A percentile compares a stretch with the other conserved stretches of the same genome.
phyloP scores from a whole-genome alignment of 2,888 invertebrate species.

The Scelioninae gen. 1 region DNA sequence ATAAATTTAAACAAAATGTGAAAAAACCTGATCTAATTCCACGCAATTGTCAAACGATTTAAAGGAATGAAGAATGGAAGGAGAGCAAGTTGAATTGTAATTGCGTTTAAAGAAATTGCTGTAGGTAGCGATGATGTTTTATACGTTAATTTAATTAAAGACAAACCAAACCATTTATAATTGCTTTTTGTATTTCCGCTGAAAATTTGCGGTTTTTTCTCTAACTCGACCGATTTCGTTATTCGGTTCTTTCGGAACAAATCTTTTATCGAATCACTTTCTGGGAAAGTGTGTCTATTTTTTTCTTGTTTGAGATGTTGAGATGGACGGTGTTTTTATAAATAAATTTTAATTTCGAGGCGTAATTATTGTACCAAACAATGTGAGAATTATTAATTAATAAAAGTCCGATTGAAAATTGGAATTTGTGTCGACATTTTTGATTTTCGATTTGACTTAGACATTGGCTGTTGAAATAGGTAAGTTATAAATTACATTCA shows the following conservation, averaged over 20 bases:
- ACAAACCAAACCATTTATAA: slow-evolving; percentile 66
- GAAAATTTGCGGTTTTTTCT: not conserved
- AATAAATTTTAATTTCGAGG: slow-evolving; percentile 32
- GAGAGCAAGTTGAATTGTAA: slow-evolving; percentile 77
- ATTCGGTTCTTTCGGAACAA: too few relatives aligned
- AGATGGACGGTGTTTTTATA: slow-evolving; percentile 14
- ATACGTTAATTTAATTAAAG: slow-evolving; percentile 81
- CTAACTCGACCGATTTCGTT: too few relatives aligned
- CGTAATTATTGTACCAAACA: slow-evolving; percentile 44
- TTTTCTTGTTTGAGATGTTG: not conserved
- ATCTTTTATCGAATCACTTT: slow-evolving; percentile 11
- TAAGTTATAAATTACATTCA: too few relatives aligned
- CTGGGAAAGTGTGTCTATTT: slow-evolving; percentile 26
- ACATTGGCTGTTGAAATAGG: too few relatives aligned
- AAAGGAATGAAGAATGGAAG: slow-evolving; percentile 67
- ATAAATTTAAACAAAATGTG: slow-evolving; percentile 69
- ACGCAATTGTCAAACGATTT: slow-evolving; percentile 28
- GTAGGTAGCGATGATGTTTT: slow-evolving; percentile 78
- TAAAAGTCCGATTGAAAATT: slow-evolving; percentile 54
- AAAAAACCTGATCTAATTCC: slow-evolving; percentile 1
- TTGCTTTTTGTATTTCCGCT: slow-evolving; percentile 55
- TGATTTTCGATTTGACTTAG: too few relatives aligned
- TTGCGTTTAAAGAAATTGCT: slow-evolving; percentile 74
- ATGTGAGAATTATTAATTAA: slow-evolving; percentile 31
- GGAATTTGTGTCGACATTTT: not conserved